These are phyloP conservation scores for Addax nasomaculatus DNA, from an alignment of 2,113 vertebrate genomes.

Conservation along the genomic window DNA sequence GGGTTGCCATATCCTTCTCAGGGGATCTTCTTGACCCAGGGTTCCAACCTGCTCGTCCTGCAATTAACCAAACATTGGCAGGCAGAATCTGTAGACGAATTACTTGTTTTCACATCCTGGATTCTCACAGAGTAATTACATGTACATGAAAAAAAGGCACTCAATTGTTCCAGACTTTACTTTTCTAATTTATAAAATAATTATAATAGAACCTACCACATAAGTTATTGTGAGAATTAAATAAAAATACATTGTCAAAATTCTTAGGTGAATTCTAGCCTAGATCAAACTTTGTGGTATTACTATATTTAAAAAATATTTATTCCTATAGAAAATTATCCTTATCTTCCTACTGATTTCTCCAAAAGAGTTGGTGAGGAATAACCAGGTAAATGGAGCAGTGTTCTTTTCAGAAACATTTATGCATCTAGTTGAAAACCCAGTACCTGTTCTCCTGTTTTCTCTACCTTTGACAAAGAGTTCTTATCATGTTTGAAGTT, in stretches of 20 bases:
- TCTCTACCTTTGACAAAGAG: neutral
- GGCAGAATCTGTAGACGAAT: neutral
- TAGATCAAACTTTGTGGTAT: neutral
- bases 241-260: neutral
- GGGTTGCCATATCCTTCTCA: neutral
- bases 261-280: neutral
- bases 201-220: neutral
- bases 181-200: neutral
- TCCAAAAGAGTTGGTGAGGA: neutral
- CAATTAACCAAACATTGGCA: neutral
- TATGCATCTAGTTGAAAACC: neutral
- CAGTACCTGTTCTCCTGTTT: neutral
- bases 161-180: neutral
- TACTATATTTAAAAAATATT: neutral
- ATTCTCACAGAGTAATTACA: neutral
- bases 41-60: neutral
- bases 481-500: neutral
- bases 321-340: neutral
- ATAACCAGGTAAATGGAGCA: neutral
- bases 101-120: neutral
- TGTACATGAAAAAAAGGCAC: neutral
- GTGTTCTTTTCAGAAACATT: neutral
- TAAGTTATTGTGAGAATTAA: neutral
- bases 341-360: neutral
- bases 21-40: neutral